These are phyloP conservation scores for Orcinus orca DNA, from an alignment of 2,113 vertebrate species.

Conservation along the genomic window DNA sequence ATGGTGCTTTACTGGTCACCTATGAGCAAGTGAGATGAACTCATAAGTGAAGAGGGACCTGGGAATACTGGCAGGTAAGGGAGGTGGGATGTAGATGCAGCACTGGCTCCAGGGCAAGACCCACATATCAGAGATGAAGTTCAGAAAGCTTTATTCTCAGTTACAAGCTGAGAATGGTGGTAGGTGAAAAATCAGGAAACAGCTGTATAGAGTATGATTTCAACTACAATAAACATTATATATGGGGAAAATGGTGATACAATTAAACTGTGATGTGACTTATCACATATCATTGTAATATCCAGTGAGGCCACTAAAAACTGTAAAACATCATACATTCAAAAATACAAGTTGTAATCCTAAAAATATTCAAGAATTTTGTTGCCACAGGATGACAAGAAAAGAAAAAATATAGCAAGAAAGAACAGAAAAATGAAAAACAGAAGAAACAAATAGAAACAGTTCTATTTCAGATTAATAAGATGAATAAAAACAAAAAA, in stretches of 20 bases:
- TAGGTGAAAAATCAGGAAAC: not conserved
- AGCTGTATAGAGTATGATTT: not conserved
- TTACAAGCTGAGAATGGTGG: not conserved
- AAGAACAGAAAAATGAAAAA: not conserved
- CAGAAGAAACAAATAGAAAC: not conserved
- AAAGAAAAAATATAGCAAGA: not conserved
- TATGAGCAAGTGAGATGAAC: not conserved
- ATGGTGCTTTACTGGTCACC: not conserved
- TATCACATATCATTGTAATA: not conserved
- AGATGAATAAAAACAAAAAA: not conserved
- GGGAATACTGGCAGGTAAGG: not conserved
- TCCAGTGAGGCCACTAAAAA: not conserved
- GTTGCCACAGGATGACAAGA: not conserved
- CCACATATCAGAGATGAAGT: not conserved
- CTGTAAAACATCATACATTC: not conserved
- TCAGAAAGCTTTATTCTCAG: not conserved
- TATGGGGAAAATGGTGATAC: not conserved
- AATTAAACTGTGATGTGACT: not conserved
- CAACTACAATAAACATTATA: not conserved
- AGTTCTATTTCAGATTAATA: not conserved
- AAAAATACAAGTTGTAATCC: not conserved
- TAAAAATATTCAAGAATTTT: not conserved
- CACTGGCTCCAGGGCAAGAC: not conserved
- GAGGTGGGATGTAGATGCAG: not conserved
- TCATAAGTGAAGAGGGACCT: not conserved